These are phyloP conservation scores for Caenorhabditis elegans DNA, from an alignment of 1,140 invertebrate genomes.

Conservation along the genomic window WBcel235 BX284603.4:2138001-2138500, in stretches of 20 bases:
- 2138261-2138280: not conserved
- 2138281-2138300: not conserved
- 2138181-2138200: no score
- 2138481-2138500: constrained; percentile 91
- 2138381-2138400: constrained; percentile 97
- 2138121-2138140: no score
- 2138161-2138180: no score
- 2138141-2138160: no score
- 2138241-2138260: not conserved
- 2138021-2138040: no score
- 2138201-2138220: no score
- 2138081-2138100: no score
- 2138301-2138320: constrained; percentile 3
- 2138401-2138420: constrained; percentile 99
- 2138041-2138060: no score
- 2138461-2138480: constrained; percentile 95
- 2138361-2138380: constrained; percentile 97
- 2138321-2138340: constrained; percentile 4
- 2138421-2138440: constrained; percentile 99
- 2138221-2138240: no score
- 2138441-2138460: constrained; percentile 93
- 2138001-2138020: no score
- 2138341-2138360: constrained; percentile 65
- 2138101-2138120: no score
- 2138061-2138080: no score